Conservation (phyloP, 2,113 vertebrate species). For the Scopus umbretta region DNA sequence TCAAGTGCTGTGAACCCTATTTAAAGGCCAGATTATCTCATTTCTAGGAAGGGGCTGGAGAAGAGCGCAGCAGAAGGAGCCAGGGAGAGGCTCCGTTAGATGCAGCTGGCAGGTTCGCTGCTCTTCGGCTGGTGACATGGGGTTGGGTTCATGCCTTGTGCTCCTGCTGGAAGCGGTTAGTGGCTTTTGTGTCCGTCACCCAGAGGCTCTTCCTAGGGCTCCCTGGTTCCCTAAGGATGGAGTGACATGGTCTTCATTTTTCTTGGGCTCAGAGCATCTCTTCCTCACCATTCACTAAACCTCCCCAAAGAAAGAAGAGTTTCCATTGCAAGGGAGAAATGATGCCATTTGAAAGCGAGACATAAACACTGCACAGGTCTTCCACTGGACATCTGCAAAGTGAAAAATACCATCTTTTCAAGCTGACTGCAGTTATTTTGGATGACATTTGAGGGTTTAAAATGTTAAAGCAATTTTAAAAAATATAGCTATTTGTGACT, state of each 20-base stretch:
- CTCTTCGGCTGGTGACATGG: fast-evolving
- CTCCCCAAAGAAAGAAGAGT: neutral
- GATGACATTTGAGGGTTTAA: slow-evolving; percentile 32
- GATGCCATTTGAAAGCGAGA: neutral
- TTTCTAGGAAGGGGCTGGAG: neutral
- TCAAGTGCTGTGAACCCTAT: neutral
- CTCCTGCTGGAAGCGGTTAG: neutral
- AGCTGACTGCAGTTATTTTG: neutral
- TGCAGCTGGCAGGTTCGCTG: fast-evolving
- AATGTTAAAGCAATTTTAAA: slow-evolving; percentile 26
- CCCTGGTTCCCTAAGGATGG: neutral
- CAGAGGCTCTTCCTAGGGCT: neutral
- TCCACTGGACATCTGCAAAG: neutral
- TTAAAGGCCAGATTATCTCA: neutral
- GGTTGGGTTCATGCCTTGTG: neutral
- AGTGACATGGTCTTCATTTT: neutral
- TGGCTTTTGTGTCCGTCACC: neutral
- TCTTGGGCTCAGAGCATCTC: neutral
- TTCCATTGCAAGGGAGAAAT: neutral
- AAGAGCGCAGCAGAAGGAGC: neutral
- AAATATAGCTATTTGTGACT: slow-evolving; percentile 48
- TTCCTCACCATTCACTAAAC: neutral
- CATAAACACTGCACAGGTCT: neutral
- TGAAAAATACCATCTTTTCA: neutral
- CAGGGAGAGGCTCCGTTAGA: neutral